Percentiles rank a stretch among this genome's conserved stretches.
These are phyloP conservation scores for human DNA, from an alignment of 2,113 vertebrate genomes.

Conservation along the genomic window GRCh38 chr20:63128001-63128500, in stretches of 20 bases:
- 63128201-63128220: neutral
- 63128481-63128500: fast-evolving
- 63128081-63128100: neutral
- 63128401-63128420: neutral
- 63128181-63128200: no score
- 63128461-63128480: fast-evolving
- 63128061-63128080: neutral
- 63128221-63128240: fast-evolving
- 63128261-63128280: neutral
- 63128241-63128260: fast-evolving
- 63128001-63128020: no score
- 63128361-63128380: neutral
- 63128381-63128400: fast-evolving
- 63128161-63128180: no score
- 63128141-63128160: no score
- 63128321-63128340: neutral
- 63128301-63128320: neutral
- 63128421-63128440: no score
- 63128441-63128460: no score
- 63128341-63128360: no score
- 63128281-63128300: neutral
- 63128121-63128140: neutral
- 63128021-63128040: no score
- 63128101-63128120: neutral
- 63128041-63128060: neutral